Base-by-base conservation (phyloP, 2,888 invertebrate genomes). In the Himalopsyche kuldschensis region DNA sequence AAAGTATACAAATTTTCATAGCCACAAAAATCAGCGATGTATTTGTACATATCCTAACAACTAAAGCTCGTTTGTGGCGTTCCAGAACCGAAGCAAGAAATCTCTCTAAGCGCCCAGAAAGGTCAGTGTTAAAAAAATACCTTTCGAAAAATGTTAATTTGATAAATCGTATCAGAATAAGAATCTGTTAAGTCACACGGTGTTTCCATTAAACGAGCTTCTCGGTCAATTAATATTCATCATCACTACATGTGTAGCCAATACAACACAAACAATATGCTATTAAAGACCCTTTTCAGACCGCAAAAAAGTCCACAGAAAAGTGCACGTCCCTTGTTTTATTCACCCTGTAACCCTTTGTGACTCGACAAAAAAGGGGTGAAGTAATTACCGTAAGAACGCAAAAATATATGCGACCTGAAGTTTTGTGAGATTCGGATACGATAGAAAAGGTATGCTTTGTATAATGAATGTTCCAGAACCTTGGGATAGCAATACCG, bases 301-400 rank as follows among this genome's bases (percentile, higher is more conserved):
- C n/a, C 17, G 69, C 55, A 80, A 80, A 80, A 79, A 80, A 69
- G 35, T 35, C n/a, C 17, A 20, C 24, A 69, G 20, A 79, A 79
- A 41, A 63, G 41, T 80, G 80, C 80, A 80, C 31, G 69, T 35
- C 24, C 24, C 47, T 78, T 41, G 41, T 79, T 46, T 55, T 55
- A 55, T 55, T 55, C 80, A 24, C 31, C 24, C 78, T 47, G 63
- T 75, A 75, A 79, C 75, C 82, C 46, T 82, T 82, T 82, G 79
- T 80, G 75, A 75, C 15, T 8, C 79, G 63, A n/a, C 48, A 11
- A 31, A 75, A 24, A 77, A 55, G 35, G 80, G 83, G 63, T 47
- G 80, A 83, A 84, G 81, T 81, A 84, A 84, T 84, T 84, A 84
- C 35, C 78, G 47, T 24, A 76, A 79, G 30, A 79, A 75, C 17